Percentiles rank a stretch among this genome's conserved stretches.
Conservation (phyloP, 2,888 invertebrate genomes). For the Dromius quadrimaculatus region DNA sequence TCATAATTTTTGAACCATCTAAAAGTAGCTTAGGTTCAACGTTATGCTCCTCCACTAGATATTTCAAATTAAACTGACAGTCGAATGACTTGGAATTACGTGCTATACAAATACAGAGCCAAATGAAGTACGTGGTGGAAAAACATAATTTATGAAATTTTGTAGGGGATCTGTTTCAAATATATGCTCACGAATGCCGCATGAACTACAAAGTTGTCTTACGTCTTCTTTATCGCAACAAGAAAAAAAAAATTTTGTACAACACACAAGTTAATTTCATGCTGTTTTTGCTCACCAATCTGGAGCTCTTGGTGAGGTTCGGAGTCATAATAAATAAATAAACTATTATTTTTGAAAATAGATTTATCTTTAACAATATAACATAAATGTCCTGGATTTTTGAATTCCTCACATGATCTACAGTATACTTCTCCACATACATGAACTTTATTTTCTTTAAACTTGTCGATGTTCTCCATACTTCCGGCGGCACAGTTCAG, state of each 20-base stretch:
- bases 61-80: constrained; percentile 32
- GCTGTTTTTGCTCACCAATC: constrained; percentile 22
- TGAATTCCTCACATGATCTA: background rate
- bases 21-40: too few relatives aligned
- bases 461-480: too few relatives aligned
- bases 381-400: constrained; percentile 4
- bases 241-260: constrained; percentile 24
- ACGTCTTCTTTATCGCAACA: constrained; percentile 1
- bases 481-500: constrained; percentile 47
- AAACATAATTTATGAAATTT: background rate
- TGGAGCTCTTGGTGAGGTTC: constrained; percentile 53
- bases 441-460: background rate
- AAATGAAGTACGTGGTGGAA: background rate
- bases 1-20: too few relatives aligned
- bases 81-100: background rate
- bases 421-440: constrained; percentile 10
- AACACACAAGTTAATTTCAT: constrained; percentile 55
- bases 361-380: background rate
- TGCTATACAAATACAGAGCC: constrained; percentile 4
- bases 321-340: constrained; percentile 55
- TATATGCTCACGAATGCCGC: constrained; percentile 5
- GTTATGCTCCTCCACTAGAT: too few relatives aligned
- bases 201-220: constrained; percentile 10
- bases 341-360: background rate
- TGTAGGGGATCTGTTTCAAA: background rate